phyloP scores from a whole-genome alignment of 2,888 invertebrate genomes.

The Eilema sororculum region DNA sequence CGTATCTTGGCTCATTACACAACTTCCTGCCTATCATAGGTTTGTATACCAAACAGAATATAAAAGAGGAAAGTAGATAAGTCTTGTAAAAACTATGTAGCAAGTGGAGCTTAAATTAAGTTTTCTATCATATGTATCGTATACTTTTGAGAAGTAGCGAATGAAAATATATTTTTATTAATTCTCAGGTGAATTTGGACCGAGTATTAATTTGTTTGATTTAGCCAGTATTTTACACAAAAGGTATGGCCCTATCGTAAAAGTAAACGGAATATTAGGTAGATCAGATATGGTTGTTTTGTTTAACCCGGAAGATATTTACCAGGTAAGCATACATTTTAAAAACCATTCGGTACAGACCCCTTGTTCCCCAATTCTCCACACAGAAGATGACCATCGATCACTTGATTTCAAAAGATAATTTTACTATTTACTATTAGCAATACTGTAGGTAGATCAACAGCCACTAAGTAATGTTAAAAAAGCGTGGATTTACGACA shows the following conservation, averaged over 20 bases:
- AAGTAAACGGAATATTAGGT: slow-evolving; percentile 68
- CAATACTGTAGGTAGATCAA: too few species aligned
- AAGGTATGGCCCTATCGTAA: slow-evolving; percentile 72
- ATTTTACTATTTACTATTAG: too few species aligned
- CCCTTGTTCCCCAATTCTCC: too few species aligned
- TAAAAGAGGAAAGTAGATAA: too few species aligned
- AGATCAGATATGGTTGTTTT: slow-evolving; percentile 70
- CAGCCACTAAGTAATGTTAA: too few species aligned
- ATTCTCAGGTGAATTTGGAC: slow-evolving; percentile 70
- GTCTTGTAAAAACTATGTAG: neutral
- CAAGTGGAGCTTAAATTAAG: neutral
- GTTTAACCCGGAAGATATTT: slow-evolving; percentile 71
- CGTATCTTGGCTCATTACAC: slow-evolving; percentile 73
- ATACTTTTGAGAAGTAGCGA: neutral
- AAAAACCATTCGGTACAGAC: neutral
- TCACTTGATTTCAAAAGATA: too few species aligned
- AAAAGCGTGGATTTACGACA: too few species aligned
- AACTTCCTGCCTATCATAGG: slow-evolving; percentile 73
- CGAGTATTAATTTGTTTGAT: slow-evolving; percentile 61
- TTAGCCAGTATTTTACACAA: slow-evolving; percentile 59
- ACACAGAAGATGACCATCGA: too few species aligned
- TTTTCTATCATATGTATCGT: neutral
- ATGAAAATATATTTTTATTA: too few species aligned
- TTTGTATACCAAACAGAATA: too few species aligned
- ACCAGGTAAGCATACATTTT: slow-evolving; percentile 58